Conservation (phyloP, 2,888 invertebrate genomes). For the Protodeltote pygarga region DNA sequence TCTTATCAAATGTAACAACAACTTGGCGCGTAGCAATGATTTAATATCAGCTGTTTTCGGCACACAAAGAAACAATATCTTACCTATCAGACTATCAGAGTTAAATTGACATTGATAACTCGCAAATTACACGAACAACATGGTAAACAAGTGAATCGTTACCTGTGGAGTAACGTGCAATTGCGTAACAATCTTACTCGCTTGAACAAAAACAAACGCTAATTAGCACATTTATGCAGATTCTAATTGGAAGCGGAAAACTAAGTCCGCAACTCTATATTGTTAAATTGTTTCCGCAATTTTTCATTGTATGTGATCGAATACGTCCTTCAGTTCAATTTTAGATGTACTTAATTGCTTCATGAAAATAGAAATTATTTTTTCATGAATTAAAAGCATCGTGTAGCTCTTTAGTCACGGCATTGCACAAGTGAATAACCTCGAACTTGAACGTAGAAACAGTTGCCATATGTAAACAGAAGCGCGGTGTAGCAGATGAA, state of each 20-base stretch:
- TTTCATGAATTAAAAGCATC: slow-evolving; percentile 25
- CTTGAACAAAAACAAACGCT: slow-evolving; percentile 65
- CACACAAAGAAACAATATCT: slow-evolving; percentile 9
- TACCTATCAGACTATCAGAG: slow-evolving; percentile 5
- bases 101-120: slow-evolving; percentile 27
- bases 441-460: slow-evolving; percentile 79
- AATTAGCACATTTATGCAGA: slow-evolving; percentile 57
- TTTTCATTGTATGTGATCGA: slow-evolving; percentile 38
- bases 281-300: slow-evolving; percentile 44
- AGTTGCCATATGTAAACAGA: slow-evolving; percentile 75
- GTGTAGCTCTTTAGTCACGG: slow-evolving; percentile 31
- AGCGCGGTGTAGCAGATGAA: slow-evolving; percentile 69
- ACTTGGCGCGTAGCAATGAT: slow-evolving; percentile 2
- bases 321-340: slow-evolving; percentile 45
- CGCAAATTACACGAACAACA: slow-evolving; percentile 14
- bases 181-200: slow-evolving; percentile 63
- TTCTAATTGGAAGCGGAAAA: slow-evolving; percentile 56
- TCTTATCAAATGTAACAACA: slow-evolving; percentile 9
- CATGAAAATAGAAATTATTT: slow-evolving; percentile 13
- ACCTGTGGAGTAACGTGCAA: slow-evolving; percentile 48
- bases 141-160: slow-evolving; percentile 31
- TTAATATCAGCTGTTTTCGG: slow-evolving; percentile 1
- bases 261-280: slow-evolving; percentile 34
- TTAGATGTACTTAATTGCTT: slow-evolving; percentile 6
- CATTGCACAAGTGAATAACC: slow-evolving; percentile 69